phyloP scores from a whole-genome alignment of 2,113 vertebrate genomes.

The Eclectus roratus region DNA sequence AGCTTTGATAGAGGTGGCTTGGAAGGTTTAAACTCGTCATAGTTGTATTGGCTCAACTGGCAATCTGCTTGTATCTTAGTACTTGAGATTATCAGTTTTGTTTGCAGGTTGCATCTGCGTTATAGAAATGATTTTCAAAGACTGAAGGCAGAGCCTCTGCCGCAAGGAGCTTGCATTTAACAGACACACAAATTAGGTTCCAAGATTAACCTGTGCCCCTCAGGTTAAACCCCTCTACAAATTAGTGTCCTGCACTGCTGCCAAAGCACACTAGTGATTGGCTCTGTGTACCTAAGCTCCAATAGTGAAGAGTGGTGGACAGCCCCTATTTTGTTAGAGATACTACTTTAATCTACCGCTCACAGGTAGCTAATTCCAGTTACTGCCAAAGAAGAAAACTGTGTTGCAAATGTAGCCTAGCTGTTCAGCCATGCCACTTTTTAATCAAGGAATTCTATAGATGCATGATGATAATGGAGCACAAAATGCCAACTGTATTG shows the following conservation, averaged over 20 bases:
- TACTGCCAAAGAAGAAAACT: not conserved
- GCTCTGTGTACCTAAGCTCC: not conserved
- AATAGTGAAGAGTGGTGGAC: not conserved
- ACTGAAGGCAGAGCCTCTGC: not conserved
- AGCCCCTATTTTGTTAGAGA: not conserved
- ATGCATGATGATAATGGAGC: not conserved
- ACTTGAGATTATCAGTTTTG: not conserved
- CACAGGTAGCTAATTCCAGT: not conserved
- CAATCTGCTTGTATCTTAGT: not conserved
- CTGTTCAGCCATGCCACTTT: not conserved
- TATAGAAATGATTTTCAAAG: not conserved
- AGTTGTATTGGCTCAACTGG: not conserved
- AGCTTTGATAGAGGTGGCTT: not conserved
- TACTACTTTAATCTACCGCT: not conserved
- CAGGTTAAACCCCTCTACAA: conserved; percentile 14
- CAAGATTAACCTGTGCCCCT: not conserved
- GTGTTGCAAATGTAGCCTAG: not conserved
- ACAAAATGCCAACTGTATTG: not conserved
- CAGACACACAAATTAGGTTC: not conserved
- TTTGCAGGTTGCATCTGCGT: not conserved
- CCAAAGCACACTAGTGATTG: not conserved
- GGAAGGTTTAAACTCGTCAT: not conserved
- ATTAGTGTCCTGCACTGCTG: conserved; percentile 17
- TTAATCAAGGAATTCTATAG: not conserved
- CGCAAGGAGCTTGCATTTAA: not conserved